phyloP scores from a whole-genome alignment of 1,140 invertebrate genomes.

The Phymorhynchus buccinoides region DNA sequence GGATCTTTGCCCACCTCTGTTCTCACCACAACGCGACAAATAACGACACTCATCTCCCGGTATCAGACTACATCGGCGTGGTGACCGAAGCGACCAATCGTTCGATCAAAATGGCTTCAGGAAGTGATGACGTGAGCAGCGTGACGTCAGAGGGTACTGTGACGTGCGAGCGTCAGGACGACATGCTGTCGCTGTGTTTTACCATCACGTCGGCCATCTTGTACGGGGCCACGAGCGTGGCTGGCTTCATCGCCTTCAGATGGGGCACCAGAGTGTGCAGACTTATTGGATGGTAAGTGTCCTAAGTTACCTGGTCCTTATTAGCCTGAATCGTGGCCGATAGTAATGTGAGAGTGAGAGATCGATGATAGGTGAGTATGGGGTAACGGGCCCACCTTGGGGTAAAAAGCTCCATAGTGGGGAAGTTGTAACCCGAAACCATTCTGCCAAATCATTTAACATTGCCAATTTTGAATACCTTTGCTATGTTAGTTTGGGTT shows the following conservation, averaged over 20 bases:
- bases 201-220: slow-evolving; percentile 50
- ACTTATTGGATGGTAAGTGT: slow-evolving; percentile 24
- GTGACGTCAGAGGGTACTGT: not conserved
- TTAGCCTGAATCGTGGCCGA: no score
- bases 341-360: no score
- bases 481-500: no score
- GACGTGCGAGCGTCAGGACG: slow-evolving; percentile 48
- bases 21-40: not conserved
- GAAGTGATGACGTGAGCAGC: not conserved
- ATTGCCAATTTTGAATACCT: no score
- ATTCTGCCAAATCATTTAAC: no score
- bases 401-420: no score
- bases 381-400: no score
- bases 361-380: no score
- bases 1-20: slow-evolving; percentile 25
- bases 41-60: not conserved
- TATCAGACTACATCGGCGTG: not conserved
- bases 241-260: slow-evolving; percentile 44
- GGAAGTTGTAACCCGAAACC: no score
- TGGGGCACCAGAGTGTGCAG: slow-evolving; percentile 49
- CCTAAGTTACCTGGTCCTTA: no score
- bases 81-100: not conserved
- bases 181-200: slow-evolving; percentile 53
- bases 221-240: slow-evolving; percentile 42
- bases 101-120: not conserved